phyloP scores from a whole-genome alignment of 2,888 invertebrate species.

The Automeris io region DNA sequence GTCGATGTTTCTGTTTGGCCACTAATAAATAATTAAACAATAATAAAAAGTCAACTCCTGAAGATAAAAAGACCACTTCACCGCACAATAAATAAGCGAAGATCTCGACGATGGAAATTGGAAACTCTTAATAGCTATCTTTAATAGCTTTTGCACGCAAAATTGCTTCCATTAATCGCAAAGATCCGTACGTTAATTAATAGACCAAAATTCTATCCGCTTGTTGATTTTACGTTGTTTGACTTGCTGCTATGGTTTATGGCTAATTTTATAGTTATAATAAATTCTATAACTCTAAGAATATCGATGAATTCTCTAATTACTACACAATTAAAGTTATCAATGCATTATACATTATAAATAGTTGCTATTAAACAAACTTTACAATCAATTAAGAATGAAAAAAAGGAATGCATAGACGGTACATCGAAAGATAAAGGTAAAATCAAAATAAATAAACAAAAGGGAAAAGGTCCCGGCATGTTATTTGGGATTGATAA shows the following conservation, averaged over 20 bases:
- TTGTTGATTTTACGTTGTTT: slow-evolving; percentile 32
- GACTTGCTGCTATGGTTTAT: slow-evolving; percentile 26
- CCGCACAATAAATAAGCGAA: slow-evolving; percentile 40
- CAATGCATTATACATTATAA: slow-evolving; percentile 58
- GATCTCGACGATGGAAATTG: slow-evolving; percentile 45
- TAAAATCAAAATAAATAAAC: slow-evolving; percentile 74
- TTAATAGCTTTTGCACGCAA: slow-evolving; percentile 54
- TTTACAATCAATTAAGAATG: slow-evolving; percentile 72
- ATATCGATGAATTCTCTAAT: slow-evolving; percentile 45
- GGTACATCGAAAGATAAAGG: slow-evolving; percentile 62
- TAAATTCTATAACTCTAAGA: slow-evolving; percentile 21
- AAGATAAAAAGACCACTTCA: slow-evolving; percentile 34
- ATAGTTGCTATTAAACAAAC: slow-evolving; percentile 62
- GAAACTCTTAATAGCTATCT: slow-evolving; percentile 51
- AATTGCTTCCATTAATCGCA: slow-evolving; percentile 56
- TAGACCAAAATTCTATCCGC: slow-evolving; percentile 37
- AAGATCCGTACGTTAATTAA: slow-evolving; percentile 36
- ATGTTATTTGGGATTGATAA: slow-evolving; percentile 77
- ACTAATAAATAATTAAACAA: slow-evolving; percentile 57
- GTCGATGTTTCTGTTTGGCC: slow-evolving; percentile 38
- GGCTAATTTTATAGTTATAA: slow-evolving; percentile 26
- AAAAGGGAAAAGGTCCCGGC: slow-evolving; percentile 67
- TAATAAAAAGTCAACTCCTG: slow-evolving; percentile 39
- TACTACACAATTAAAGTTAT: slow-evolving; percentile 61
- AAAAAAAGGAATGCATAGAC: slow-evolving; percentile 58